Evolutionary conservation across 2,113 vertebrate species (phyloP).

Genomic region (Leptobrachium ailaonicum): DNA sequence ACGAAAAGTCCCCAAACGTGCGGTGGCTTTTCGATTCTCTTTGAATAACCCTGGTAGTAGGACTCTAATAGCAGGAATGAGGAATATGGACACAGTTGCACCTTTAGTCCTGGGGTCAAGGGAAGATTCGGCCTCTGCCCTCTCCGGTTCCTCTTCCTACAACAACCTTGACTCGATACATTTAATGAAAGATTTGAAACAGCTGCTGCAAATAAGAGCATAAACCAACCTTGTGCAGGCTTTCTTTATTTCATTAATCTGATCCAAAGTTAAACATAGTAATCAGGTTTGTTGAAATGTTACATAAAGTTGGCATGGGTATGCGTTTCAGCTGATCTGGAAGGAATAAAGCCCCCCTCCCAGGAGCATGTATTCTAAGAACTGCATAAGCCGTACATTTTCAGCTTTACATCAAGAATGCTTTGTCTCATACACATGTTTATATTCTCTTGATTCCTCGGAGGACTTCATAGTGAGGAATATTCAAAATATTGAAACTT

Average conservation of each 20-base stretch:
- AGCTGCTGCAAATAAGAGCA: not conserved
- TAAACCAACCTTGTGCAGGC: constrained; percentile 6
- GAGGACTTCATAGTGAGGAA: not conserved
- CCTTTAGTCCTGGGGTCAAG: not conserved
- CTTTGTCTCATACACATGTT: not conserved
- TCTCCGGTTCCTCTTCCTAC: not conserved
- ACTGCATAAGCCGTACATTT: not conserved
- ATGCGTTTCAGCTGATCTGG: constrained; percentile 27
- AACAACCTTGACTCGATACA: not conserved
- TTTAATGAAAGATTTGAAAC: constrained; percentile 17
- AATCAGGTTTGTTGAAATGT: constrained; percentile 30
- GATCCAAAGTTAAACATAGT: constrained; percentile 31
- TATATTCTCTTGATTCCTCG: constrained; percentile 3
- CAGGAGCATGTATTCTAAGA: constrained; percentile 20
- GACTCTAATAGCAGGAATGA: no score
- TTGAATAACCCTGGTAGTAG: no score
- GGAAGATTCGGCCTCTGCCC: not conserved
- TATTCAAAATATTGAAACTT: constrained; percentile 23
- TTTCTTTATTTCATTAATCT: constrained; percentile 37
- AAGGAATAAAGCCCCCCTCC: constrained; percentile 16
- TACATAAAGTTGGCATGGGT: constrained; percentile 22
- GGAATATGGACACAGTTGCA: no score
- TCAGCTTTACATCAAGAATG: not conserved
- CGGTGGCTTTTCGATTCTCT: no score
- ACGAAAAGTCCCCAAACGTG: no score